phyloP scores from a whole-genome alignment of 2,888 invertebrate genomes.

The Noctua fimbriata region DNA sequence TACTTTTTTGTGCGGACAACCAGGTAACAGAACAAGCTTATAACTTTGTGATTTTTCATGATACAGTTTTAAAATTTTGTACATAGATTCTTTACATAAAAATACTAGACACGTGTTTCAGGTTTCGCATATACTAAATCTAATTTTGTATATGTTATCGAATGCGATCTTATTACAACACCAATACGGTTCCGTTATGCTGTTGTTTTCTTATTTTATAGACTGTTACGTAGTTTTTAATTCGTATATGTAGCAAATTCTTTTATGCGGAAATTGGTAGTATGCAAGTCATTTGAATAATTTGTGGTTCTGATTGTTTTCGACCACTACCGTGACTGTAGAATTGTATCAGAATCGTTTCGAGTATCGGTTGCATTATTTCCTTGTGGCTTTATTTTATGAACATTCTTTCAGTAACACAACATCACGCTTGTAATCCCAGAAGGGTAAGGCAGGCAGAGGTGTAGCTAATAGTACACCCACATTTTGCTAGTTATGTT shows the following conservation, averaged over 20 bases:
- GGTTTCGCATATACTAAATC: no score
- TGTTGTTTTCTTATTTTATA: conserved; percentile 32
- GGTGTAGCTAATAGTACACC: no score
- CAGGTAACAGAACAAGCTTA: no score
- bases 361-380: conserved; percentile 37
- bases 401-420: not conserved
- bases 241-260: conserved; percentile 33
- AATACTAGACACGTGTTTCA: no score
- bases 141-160: conserved; percentile 21
- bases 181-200: conserved; percentile 16
- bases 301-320: conserved; percentile 58
- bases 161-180: conserved; percentile 39
- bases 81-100: no score
- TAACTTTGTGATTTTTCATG: no score
- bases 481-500: no score
- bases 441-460: no score
- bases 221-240: conserved; percentile 52
- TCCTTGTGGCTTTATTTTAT: conserved; percentile 36
- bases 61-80: no score
- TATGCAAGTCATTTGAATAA: conserved; percentile 54
- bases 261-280: conserved; percentile 8
- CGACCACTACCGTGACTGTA: conserved; percentile 53
- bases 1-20: no score
- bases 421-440: no score
- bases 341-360: conserved; percentile 37